Evolutionary conservation across 2,888 invertebrate species (phyloP).

Genomic region (Thereva nobilitata): DNA sequence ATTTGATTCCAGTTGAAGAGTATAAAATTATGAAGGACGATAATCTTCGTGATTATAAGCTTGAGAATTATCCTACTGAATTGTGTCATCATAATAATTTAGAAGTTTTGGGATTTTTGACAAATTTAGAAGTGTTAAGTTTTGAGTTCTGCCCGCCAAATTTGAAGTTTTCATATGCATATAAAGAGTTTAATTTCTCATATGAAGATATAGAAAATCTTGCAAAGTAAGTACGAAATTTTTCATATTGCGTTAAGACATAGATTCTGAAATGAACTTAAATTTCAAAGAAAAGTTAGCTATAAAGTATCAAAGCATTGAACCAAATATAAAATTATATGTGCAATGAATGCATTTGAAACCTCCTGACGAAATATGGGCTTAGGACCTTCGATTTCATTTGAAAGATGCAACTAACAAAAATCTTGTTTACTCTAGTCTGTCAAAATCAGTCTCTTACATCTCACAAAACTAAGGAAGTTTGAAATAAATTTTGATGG

Average conservation of each 20-base stretch:
- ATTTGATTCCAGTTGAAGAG: constrained; percentile 7
- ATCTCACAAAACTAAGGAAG: too few species aligned
- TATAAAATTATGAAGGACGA: constrained; percentile 9
- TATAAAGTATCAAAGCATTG: too few species aligned
- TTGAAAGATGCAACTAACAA: too few species aligned
- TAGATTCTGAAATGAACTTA: too few species aligned
- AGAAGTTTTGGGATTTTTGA: constrained; percentile 1
- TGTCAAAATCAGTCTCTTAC: too few species aligned
- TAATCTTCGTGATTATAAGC: background rate
- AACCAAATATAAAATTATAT: too few species aligned
- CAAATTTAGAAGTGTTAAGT: constrained; percentile 5
- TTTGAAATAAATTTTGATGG: too few species aligned
- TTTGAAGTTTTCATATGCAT: background rate
- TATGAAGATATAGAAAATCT: constrained; percentile 19
- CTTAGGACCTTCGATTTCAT: too few species aligned
- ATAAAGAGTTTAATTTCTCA: constrained; percentile 16
- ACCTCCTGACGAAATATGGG: too few species aligned
- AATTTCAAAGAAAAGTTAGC: too few species aligned
- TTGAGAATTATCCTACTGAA: constrained; percentile 10
- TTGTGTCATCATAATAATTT: constrained; percentile 24
- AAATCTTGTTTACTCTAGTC: too few species aligned
- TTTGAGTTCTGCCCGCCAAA: constrained; percentile 15
- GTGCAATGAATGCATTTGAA: too few species aligned
- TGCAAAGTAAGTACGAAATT: constrained; percentile 12
- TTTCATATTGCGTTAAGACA: background rate